Conservation (phyloP, 2,888 invertebrate genomes). For the Chrysodeixis includens region DNA sequence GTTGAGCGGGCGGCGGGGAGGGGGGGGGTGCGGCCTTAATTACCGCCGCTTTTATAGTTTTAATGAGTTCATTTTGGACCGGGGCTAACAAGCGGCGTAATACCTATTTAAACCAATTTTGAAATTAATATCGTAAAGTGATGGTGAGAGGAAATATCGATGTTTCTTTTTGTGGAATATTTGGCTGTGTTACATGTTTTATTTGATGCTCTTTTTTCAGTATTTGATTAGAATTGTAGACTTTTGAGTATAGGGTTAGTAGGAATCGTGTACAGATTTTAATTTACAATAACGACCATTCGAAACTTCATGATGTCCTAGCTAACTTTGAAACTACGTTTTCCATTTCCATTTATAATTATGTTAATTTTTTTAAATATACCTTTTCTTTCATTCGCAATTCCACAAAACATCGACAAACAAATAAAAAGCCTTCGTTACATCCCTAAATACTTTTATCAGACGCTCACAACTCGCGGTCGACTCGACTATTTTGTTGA, state of each 20-base stretch:
- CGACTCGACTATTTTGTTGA: constrained; percentile 87
- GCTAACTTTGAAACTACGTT: too few species aligned
- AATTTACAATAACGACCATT: too few species aligned
- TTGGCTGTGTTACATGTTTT: background rate
- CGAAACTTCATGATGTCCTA: too few species aligned
- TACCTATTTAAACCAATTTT: constrained; percentile 89
- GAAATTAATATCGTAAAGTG: constrained; percentile 87
- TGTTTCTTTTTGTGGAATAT: constrained; percentile 42
- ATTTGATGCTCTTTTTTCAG: background rate
- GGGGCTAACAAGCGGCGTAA: constrained; percentile 90
- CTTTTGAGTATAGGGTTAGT: background rate
- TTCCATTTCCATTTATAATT: too few species aligned
- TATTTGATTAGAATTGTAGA: background rate
- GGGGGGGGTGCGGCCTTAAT: constrained; percentile 87
- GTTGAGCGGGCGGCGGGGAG: constrained; percentile 63
- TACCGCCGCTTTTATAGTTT: constrained; percentile 93
- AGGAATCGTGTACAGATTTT: too few species aligned
- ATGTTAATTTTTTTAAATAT: too few species aligned
- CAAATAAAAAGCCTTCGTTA: constrained; percentile 9
- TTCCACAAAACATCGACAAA: constrained; percentile 25
- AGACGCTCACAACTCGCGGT: constrained; percentile 73
- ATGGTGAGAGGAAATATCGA: constrained; percentile 67
- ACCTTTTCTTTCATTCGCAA: background rate
- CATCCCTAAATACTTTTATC: constrained; percentile 81
- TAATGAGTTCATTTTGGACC: constrained; percentile 93